Evolutionary conservation across 2,113 vertebrate genomes (phyloP).

Genomic region (Corapipo altera): DNA sequence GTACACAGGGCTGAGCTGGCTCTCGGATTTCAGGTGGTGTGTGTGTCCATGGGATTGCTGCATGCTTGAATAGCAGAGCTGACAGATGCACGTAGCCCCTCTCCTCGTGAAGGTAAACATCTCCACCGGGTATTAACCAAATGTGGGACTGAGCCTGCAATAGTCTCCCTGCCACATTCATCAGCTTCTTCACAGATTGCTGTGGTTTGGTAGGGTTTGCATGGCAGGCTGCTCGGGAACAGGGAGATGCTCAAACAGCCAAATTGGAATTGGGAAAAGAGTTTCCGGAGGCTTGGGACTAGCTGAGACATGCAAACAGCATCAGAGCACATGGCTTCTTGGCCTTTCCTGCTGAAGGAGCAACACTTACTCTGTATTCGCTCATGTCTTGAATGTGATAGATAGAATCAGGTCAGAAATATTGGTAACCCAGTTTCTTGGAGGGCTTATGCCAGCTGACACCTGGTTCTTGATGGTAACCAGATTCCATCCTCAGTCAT

Average conservation of each 20-base stretch:
- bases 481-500: background rate
- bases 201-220: background rate
- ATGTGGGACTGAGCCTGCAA: background rate
- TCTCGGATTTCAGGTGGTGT: background rate
- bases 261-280: background rate
- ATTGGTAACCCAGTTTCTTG: background rate
- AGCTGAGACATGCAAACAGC: background rate
- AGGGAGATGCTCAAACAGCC: background rate
- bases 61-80: background rate
- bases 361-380: background rate
- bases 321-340: background rate
- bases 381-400: background rate
- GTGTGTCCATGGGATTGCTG: background rate
- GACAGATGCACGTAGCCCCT: background rate
- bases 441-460: background rate
- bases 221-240: background rate
- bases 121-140: background rate
- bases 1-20: background rate
- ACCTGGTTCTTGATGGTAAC: background rate
- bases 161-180: background rate
- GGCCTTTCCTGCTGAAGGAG: background rate
- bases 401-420: constrained; percentile 1
- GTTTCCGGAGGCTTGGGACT: background rate
- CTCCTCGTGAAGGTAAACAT: background rate
- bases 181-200: background rate